Evolutionary conservation across 2,113 vertebrate species (phyloP).

Genomic region (Mormoops blainvillei): DNA sequence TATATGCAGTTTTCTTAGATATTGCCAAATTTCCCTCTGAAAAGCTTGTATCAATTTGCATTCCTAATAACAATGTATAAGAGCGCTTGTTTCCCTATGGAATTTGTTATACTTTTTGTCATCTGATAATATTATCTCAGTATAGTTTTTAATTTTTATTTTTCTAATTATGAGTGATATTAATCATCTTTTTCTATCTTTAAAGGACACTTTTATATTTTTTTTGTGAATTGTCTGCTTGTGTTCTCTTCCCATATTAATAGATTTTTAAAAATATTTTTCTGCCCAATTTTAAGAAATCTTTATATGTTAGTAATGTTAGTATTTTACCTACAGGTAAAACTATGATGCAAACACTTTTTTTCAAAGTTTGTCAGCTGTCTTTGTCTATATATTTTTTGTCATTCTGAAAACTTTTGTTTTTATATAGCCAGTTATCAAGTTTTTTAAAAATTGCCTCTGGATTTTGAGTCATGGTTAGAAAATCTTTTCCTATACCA

Average conservation of each 20-base stretch:
- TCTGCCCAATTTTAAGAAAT: not conserved
- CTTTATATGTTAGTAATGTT: not conserved
- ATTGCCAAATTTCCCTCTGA: not conserved
- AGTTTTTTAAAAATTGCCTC: not conserved
- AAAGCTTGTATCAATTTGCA: not conserved
- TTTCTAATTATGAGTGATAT: not conserved
- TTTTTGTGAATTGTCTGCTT: not conserved
- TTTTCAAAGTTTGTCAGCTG: not conserved
- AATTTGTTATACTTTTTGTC: not conserved
- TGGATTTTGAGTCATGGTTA: not conserved
- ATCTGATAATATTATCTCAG: not conserved
- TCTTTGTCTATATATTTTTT: not conserved
- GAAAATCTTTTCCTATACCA: not conserved
- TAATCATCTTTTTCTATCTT: not conserved
- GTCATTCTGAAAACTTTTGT: not conserved
- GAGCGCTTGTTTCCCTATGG: not conserved
- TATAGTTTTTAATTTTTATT: not conserved
- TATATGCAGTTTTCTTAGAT: not conserved
- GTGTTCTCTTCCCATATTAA: not conserved
- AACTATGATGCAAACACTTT: not conserved
- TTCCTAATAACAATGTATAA: not conserved
- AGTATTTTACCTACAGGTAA: not conserved
- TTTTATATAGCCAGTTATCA: not conserved
- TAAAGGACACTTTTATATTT: not conserved
- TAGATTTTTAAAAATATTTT: not conserved